phyloP scores from a whole-genome alignment of 2,888 invertebrate species.

The Euplexia lucipara region DNA sequence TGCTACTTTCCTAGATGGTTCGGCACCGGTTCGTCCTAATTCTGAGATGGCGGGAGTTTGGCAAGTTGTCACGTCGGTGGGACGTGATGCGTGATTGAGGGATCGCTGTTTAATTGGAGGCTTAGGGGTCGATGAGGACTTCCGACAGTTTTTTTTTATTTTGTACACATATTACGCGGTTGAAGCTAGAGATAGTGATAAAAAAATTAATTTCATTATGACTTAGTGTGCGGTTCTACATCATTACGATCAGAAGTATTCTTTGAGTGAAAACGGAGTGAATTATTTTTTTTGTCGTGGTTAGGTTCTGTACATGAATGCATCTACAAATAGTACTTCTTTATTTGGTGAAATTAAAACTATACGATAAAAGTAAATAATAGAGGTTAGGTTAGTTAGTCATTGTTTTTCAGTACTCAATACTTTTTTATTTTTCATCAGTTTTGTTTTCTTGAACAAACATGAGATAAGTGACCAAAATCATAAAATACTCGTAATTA shows the following conservation, averaged over 20 bases:
- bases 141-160: not conserved
- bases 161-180: not conserved
- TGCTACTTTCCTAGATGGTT: slow-evolving; percentile 10
- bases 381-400: too few species aligned
- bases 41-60: slow-evolving; percentile 20
- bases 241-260: not conserved
- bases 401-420: too few species aligned
- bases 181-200: not conserved
- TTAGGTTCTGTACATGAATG: too few species aligned
- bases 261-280: too few species aligned
- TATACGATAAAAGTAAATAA: too few species aligned
- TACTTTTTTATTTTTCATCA: too few species aligned
- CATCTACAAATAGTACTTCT: too few species aligned
- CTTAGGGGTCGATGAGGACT: not conserved
- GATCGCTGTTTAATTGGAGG: slow-evolving; percentile 27
- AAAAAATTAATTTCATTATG: not conserved
- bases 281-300: too few species aligned
- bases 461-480: too few species aligned
- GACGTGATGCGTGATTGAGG: slow-evolving; percentile 28
- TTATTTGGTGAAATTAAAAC: too few species aligned
- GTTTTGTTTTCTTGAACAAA: too few species aligned
- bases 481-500: slow-evolving; percentile 25
- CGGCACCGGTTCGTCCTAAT: slow-evolving; percentile 17
- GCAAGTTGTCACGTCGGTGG: slow-evolving; percentile 25
- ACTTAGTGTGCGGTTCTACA: not conserved